These are phyloP conservation scores for Hirudinaria manillensis DNA, from an alignment of 2,888 invertebrate genomes.

Conservation along the genomic window DNA sequence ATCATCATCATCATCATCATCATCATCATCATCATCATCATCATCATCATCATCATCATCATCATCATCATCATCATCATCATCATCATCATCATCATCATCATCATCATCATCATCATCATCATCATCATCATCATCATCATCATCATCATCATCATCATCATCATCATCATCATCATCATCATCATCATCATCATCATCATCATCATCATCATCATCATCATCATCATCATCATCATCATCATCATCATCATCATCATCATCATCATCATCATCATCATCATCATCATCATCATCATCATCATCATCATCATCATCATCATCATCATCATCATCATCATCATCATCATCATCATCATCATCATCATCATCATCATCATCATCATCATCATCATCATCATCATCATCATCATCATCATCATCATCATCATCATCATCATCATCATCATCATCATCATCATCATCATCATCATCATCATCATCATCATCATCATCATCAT, in stretches of 20 bases:
- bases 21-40: neutral
- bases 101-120: neutral
- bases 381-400: conserved; percentile 20
- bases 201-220: neutral
- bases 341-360: conserved; percentile 21
- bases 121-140: neutral
- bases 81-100: neutral
- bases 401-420: conserved; percentile 28
- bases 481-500: conserved; percentile 21
- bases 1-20: neutral
- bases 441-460: conserved; percentile 13
- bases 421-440: conserved; percentile 23
- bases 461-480: neutral
- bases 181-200: neutral
- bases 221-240: neutral
- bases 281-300: neutral
- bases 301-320: neutral
- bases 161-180: neutral
- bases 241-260: neutral
- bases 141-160: neutral
- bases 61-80: neutral
- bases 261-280: neutral
- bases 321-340: neutral
- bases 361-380: conserved; percentile 11
- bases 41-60: neutral